Base-by-base conservation (phyloP, 2,888 invertebrate genomes). In the Acheta domesticus region DNA sequence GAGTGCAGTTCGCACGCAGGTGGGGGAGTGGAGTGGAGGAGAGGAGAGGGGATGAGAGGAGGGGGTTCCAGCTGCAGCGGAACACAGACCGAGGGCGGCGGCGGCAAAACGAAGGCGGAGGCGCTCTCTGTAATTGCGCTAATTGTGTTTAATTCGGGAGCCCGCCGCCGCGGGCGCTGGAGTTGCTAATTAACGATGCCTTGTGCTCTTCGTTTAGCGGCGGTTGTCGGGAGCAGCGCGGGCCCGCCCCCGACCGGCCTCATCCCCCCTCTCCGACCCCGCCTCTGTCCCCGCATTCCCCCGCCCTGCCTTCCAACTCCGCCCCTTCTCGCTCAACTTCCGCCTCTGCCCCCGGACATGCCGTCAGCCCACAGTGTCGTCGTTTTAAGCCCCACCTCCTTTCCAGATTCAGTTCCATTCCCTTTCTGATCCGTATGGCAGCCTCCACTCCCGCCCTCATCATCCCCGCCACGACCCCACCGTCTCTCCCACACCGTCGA, bases 101-200 rank as follows among this genome's bases (percentile, higher is more conserved):
- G 36, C 36, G 36, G 36, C 36, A 36, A 36, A 36, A 36, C 36
- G 36, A 36, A 36, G 36, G 36, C 36, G 36, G 36, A 3, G 36
- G 36, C 62, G 16, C 16, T 62, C 62, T 14, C 62, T n/a, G 62
- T 62, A 62, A 62, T 62, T 62, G 62, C 62, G 62, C 62, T 62
- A 62, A 62, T 62, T 62, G 62, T 62, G 62, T 62, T 62, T 62
- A 62, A 62, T 62, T 62, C 62, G 62, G 62, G 62, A 19, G 36
- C n/a, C 62, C 62, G n/a, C 62, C 62, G 62, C n/a, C n/a, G 62
- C 62, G 62, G 62, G 62, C 62, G 62, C n/a, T 62, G 16, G 62
- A 14, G 62, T 62, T 19, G 62, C 62, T 62, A 62, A 62, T 62
- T 62, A 62, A 62, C 62, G 62, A 62, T 62, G 62, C 62, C n/a